Base-by-base conservation (phyloP, 2,888 invertebrate species). In the Zhengitettix transpicula region DNA sequence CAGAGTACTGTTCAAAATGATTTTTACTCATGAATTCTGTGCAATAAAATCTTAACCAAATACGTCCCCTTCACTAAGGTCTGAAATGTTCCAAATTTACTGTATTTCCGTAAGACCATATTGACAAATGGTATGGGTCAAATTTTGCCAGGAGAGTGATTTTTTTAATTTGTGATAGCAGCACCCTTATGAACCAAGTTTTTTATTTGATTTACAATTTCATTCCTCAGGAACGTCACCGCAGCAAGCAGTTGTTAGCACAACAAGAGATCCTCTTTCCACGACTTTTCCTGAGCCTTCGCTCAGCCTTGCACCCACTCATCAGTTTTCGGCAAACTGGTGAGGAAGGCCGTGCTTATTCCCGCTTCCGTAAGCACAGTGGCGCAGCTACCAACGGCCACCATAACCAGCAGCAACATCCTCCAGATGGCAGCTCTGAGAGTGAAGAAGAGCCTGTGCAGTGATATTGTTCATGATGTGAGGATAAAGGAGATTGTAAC, bases 221-320 rank as follows among this genome's bases (percentile, higher is more conserved):
- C 52, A 63, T 47, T 62, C 64, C 67, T 17, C 66, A 79, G 76
- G 81, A 80, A 67, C 74, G 79, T 9, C 81, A 81, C 66, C 72
- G 81, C 58, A 79, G 80, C 61, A 83, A 82, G 67, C 84, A 85
- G 65, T 71, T 90, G 58, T 75, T 91, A 52, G 81, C 82, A 1
- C 79, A 81, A 60, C 89, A 90, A 65, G 91, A 92, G 71, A 79
- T 84, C 10, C 69, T 82, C 15, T 85, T 87, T 68, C 91, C 91
- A 0, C 81, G 82, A 56, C 72, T 92, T 47, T 91, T 84, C 70
- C 76, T 79, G 68, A 88, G 87, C 65, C 74, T 92, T 61, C 81
- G 83, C 69, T 79, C 81, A 28, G 89, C 90, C n/a, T 72, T 92
- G 64, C 82, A 84, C 66, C 89, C 90, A 0, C 74, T 90, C 57